Evolutionary conservation across 2,797 vertebrate species (phyloP).

Genomic region (Paedocypris micromegethes): DNA sequence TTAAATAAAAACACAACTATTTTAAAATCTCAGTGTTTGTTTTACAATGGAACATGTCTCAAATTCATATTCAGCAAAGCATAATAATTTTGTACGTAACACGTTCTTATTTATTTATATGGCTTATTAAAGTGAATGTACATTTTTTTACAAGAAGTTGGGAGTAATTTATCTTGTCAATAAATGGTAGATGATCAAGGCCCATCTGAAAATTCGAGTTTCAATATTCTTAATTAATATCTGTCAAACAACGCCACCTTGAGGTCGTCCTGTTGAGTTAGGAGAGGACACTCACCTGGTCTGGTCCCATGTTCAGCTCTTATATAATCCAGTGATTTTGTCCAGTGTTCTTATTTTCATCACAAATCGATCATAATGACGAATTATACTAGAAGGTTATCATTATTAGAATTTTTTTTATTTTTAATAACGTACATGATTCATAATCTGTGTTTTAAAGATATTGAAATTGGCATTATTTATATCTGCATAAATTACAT

Average conservation of each 20-base stretch:
- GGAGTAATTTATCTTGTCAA: no score
- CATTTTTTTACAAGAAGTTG: no score
- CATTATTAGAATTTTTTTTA: no score
- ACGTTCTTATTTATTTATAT: no score
- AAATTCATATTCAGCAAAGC: background rate
- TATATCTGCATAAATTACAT: no score
- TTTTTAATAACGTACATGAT: no score
- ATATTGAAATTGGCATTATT: no score
- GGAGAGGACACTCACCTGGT: background rate
- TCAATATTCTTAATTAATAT: background rate
- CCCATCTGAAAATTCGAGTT: no score
- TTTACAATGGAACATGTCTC: background rate
- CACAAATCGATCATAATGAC: background rate
- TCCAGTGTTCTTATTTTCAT: background rate
- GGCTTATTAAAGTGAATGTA: no score
- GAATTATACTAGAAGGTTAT: background rate
- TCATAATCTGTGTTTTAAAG: no score
- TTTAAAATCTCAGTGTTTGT: constrained; percentile 7
- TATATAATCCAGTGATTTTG: constrained; percentile 1
- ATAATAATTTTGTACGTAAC: no score
- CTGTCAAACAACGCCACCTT: constrained; percentile 25
- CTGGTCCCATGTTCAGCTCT: constrained; percentile 2
- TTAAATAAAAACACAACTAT: constrained; percentile 6
- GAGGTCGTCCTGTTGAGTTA: constrained; percentile 13
- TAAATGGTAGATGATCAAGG: no score